Evolutionary conservation across 1,140 invertebrate genomes (phyloP), one percentile per base, ranked within the genome.

Genomic region (Zophobas atratus): DNA sequence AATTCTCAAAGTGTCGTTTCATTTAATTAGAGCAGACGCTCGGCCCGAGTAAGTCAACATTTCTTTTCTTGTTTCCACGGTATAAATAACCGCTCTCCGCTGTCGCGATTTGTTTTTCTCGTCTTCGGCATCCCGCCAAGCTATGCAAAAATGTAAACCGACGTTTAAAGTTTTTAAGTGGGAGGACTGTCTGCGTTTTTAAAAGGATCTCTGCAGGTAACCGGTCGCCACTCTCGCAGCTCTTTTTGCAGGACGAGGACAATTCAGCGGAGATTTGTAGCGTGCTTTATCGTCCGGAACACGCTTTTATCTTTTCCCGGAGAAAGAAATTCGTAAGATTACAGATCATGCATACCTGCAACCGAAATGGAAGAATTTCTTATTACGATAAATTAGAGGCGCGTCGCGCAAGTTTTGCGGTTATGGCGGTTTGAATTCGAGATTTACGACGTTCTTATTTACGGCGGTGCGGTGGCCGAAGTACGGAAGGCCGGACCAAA

Each of bases 311-410:
- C 80, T 80, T 76, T 39, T 70, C 48, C 57, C 33, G 55, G 55
- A 39, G 79, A 77, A 82, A 80, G 79, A 81, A 84, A 84, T 84
- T 83, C 82, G 83, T 82, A 80, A 81, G 82, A 82, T 82, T 83
- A 81, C 78, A 80, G 81, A 83, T 83, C 81, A 81, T 81, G 82
- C 80, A 83, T 83, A 83, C 53, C 81, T 81, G 81, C 63, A 71
- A 70, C 46, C 56, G 79, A 80, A 80, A 78, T 76, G 79, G 73
- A 81, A 81, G 77, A 80, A 79, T 80, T 81, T 43, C 60, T 67
- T 67, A 67, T 67, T 67, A 67, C 60, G 33, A 67, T 67, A 67
- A 67, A 67, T 67, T 67, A 67, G 33, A 39, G 34, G 20, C 20
- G 20, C 56, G 56, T 38, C 60, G 60, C 43, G 38, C 60, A 41